Percentiles rank a stretch among this genome's conserved stretches.
These are phyloP conservation scores for Acanthoscelides obtectus DNA, from an alignment of 2,888 invertebrate species.

Conservation along the genomic window DNA sequence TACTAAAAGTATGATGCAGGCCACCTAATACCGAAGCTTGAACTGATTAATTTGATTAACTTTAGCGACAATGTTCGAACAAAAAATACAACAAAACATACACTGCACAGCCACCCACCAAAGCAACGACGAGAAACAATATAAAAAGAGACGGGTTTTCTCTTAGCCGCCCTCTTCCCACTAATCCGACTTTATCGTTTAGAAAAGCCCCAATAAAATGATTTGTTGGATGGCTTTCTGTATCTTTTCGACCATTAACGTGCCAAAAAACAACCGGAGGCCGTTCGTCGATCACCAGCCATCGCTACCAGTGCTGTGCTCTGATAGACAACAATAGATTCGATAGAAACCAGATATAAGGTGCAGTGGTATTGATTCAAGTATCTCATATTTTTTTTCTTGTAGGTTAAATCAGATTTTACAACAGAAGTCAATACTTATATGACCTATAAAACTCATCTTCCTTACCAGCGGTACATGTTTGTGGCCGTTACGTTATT, in stretches of 20 bases:
- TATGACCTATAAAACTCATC: too few species aligned
- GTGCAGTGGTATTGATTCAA: too few species aligned
- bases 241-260: constrained; percentile 18
- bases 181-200: constrained; percentile 9
- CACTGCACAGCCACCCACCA: neutral
- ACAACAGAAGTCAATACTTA: too few species aligned
- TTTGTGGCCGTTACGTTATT: too few species aligned
- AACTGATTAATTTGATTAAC: too few species aligned
- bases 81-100: too few species aligned
- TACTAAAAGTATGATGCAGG: too few species aligned
- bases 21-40: too few species aligned
- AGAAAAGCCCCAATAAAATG: constrained; percentile 15
- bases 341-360: neutral
- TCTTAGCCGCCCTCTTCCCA: constrained; percentile 1
- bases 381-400: too few species aligned
- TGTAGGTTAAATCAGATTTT: too few species aligned
- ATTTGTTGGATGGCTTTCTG: constrained; percentile 18
- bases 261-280: constrained; percentile 18
- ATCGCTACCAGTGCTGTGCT: neutral
- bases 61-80: too few species aligned
- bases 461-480: too few species aligned
- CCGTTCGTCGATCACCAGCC: neutral
- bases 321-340: neutral
- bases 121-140: neutral
- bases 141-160: constrained; percentile 8